A percentile compares a stretch with the other conserved stretches of the same genome.
phyloP scores from a whole-genome alignment of 30 jellyfish, hydroid and myxozoan species.

The Hydractinia symbiolongicarpus region DNA sequence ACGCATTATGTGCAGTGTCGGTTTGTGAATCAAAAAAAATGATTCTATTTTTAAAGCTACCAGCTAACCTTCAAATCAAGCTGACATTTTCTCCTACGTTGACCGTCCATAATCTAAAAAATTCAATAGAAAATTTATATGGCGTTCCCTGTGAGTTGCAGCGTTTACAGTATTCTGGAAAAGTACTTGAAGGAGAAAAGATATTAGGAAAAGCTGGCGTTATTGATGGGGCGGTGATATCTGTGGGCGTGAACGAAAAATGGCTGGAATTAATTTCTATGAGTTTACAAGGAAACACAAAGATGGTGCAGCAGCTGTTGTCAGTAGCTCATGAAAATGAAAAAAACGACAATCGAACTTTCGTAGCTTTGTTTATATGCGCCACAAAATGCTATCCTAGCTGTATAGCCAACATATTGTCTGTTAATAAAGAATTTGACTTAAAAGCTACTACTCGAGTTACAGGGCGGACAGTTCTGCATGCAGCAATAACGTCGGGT shows the following conservation, averaged over 20 bases:
- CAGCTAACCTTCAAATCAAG: neutral
- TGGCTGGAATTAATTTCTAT: neutral
- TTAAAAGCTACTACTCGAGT: neutral
- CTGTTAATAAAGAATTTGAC: neutral
- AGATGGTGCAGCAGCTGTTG: neutral
- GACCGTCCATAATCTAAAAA: neutral
- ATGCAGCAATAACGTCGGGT: slow-evolving; percentile 14
- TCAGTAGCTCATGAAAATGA: neutral
- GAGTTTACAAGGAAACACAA: neutral
- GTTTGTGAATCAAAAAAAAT: neutral
- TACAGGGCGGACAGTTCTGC: slow-evolving; percentile 19
- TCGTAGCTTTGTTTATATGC: slow-evolving; percentile 10
- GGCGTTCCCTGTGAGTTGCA: slow-evolving; percentile 11
- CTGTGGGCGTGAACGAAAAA: neutral
- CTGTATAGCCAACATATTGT: neutral
- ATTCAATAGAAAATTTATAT: neutral
- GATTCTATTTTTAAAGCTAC: neutral
- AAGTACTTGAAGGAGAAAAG: neutral
- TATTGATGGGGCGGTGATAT: neutral
- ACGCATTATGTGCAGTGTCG: neutral
- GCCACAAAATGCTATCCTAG: neutral
- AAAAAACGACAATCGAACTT: neutral
- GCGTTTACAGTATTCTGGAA: neutral
- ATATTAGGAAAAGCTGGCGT: neutral
- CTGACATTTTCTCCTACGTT: neutral